Base-by-base conservation (phyloP, 2,888 invertebrate genomes). In the Hydrotaea diabolus region DNA sequence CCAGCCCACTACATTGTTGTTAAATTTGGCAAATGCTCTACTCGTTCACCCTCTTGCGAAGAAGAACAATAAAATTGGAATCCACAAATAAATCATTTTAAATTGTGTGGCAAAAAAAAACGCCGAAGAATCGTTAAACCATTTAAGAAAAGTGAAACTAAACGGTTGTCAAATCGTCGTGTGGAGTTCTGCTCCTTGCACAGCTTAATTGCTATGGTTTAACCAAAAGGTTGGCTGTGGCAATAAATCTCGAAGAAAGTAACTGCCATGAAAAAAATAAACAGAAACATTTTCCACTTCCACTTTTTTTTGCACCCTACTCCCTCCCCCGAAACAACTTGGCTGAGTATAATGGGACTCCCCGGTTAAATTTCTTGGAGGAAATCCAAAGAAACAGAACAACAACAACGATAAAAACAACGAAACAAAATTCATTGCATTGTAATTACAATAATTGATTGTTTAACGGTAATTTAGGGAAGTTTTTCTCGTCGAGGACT, bases 381-480 rank as follows among this genome's bases (percentile, higher is more conserved):
- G 1, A 21, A 17, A 64, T 64, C 26, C 36, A 8, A 66, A n/a
- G 17, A 36, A 62, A n/a, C n/a, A n/a, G n/a, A n/a, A n/a, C n/a
- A n/a, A n/a, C n/a, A n/a, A 31, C 15, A 62, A 31, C 31, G 15
- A 23, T 17, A 57, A 9, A 62, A 62, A 53, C 11, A 57, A n/a
- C 0, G 39, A 39, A 62, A 80, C 39, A 69, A 71, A 72, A 81
- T 76, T 81, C 76, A 78, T 84, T 84, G 72, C 78, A 23, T 57
- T 11, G 78, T 78, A 78, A 84, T 84, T 80, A 84, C 75, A 72
- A 78, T 80, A 84, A 84, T 84, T 84, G 80, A 84, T 84, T 81
- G 66, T 81, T 73, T 81, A 76, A 84, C 21, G 78, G 81, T 66
- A 84, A 73, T 81, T 84, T 78, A 49, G 78, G 55, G 64, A 59